phyloP scores from a whole-genome alignment of 2,113 vertebrate species.

The Melozone crissalis region DNA sequence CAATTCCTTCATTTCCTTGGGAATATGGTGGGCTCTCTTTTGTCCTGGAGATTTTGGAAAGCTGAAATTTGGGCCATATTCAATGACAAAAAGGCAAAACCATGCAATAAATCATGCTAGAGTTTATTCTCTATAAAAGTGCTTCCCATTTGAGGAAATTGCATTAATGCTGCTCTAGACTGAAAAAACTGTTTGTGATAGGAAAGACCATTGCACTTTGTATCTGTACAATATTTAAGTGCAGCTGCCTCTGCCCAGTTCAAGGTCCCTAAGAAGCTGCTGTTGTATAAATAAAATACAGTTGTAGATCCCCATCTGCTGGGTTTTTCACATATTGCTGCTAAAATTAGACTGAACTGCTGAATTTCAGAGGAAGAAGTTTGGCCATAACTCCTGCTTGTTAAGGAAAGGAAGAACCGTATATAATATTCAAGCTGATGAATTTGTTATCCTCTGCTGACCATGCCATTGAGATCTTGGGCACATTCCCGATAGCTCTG shows the following conservation, averaged over 20 bases:
- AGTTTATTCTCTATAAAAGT: neutral
- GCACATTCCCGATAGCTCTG: neutral
- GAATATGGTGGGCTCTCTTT: neutral
- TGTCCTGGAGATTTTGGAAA: neutral
- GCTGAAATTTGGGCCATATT: neutral
- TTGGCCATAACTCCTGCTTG: neutral
- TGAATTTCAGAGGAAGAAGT: neutral
- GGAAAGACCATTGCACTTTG: neutral
- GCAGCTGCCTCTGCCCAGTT: neutral
- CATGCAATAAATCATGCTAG: neutral
- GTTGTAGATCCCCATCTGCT: neutral
- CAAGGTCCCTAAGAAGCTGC: neutral
- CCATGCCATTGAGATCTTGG: neutral
- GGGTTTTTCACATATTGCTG: neutral
- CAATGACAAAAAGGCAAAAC: neutral
- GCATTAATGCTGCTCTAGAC: neutral
- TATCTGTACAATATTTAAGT: neutral
- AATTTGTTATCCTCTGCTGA: neutral
- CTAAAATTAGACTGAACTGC: neutral
- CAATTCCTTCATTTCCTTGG: neutral
- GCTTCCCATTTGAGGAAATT: neutral
- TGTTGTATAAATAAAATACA: neutral
- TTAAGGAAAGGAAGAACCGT: neutral
- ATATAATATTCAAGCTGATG: neutral
- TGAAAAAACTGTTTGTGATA: neutral